These are phyloP conservation scores for Poeciliopsis paucimaculata DNA, from an alignment of 2,797 vertebrate species.

Conservation along the genomic window DNA sequence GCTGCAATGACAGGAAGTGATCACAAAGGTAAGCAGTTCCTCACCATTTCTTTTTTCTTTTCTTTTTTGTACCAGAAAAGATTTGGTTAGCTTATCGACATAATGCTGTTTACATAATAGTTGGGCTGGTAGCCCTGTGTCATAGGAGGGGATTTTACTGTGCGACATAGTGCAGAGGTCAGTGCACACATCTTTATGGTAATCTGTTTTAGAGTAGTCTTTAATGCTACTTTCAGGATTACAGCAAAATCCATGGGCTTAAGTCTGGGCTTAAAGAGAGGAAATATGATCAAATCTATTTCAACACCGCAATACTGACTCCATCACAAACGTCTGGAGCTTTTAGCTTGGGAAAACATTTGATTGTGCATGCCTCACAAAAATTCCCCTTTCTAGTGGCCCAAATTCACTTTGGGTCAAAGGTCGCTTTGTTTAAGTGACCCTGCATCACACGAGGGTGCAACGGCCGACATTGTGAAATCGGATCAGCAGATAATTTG, in stretches of 20 bases:
- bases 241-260: neutral
- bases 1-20: conserved; percentile 87
- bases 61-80: neutral
- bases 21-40: conserved; percentile 83
- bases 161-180: neutral
- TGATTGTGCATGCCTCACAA: neutral
- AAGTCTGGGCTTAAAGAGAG: neutral
- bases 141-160: neutral
- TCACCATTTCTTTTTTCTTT: neutral
- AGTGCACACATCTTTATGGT: no score
- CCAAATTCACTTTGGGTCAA: neutral
- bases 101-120: neutral
- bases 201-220: no score
- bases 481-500: neutral
- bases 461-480: neutral
- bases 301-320: neutral
- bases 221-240: neutral
- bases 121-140: neutral
- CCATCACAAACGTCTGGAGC: neutral
- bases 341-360: neutral
- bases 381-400: neutral
- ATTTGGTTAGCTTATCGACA: neutral
- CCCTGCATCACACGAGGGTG: neutral
- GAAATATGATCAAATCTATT: neutral
- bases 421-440: neutral